Evolutionary conservation across 2,888 invertebrate genomes (phyloP).

Genomic region (Lysandra coridon): DNA sequence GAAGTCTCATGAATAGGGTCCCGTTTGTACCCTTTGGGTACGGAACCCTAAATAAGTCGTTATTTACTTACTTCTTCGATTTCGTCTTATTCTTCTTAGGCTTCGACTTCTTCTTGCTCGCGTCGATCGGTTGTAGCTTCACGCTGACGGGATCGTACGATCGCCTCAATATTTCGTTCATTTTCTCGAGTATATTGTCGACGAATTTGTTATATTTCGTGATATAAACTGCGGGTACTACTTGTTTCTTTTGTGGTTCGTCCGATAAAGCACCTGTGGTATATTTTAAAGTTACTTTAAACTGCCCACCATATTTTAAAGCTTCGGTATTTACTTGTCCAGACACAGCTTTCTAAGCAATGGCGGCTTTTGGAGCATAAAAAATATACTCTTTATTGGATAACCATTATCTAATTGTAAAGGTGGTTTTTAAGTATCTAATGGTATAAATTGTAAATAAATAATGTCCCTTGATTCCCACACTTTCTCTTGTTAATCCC

Average conservation of each 20-base stretch:
- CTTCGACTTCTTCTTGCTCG: constrained; percentile 76
- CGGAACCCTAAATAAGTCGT: neutral
- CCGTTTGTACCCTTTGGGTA: no score
- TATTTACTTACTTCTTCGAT: constrained; percentile 49
- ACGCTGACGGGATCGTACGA: constrained; percentile 93
- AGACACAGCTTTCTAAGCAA: neutral
- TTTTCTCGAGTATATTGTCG: constrained; percentile 89
- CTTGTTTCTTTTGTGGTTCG: constrained; percentile 59
- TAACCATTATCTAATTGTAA: neutral
- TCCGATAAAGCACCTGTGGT: constrained; percentile 73
- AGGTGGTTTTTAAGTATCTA: neutral
- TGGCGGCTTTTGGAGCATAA: neutral
- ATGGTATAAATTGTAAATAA: neutral
- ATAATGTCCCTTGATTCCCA: neutral
- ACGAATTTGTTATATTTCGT: constrained; percentile 92
- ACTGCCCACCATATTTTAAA: neutral
- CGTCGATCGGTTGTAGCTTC: constrained; percentile 81
- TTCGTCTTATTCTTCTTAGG: constrained; percentile 72
- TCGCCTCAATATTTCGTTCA: constrained; percentile 88
- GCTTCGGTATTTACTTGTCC: neutral
- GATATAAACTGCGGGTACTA: constrained; percentile 86
- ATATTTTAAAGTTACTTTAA: constrained; percentile 9
- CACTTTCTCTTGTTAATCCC: neutral
- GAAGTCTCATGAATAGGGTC: no score
- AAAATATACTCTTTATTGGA: neutral